These are phyloP conservation scores for Eristalinus aeneus DNA, from an alignment of 2,888 invertebrate genomes.

Conservation along the genomic window DNA sequence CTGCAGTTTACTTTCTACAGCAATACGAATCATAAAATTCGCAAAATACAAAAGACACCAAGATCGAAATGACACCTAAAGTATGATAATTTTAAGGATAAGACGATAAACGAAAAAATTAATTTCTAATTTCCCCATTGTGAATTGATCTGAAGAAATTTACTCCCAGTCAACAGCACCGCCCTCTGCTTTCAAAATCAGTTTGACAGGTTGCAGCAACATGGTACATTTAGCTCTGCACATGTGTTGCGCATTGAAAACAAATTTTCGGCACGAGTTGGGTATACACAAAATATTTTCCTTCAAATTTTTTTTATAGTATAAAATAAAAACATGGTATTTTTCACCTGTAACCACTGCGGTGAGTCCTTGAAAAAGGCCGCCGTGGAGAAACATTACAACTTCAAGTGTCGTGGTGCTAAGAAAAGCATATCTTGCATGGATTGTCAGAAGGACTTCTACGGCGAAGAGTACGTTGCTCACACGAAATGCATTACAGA, in stretches of 20 bases:
- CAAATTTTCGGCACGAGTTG: background rate
- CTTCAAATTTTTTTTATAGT: slow-evolving; percentile 6
- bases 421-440: slow-evolving; percentile 91
- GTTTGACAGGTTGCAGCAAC: background rate
- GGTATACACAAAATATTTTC: slow-evolving; percentile 10
- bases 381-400: slow-evolving; percentile 93
- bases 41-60: no score
- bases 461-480: slow-evolving; percentile 87
- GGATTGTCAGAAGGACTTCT: slow-evolving; percentile 95
- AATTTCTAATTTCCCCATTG: slow-evolving; percentile 5
- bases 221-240: slow-evolving; percentile 15
- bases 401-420: slow-evolving; percentile 84
- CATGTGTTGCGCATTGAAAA: slow-evolving; percentile 53
- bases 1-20: no score
- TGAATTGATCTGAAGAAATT: background rate
- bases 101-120: background rate
- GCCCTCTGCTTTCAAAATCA: slow-evolving; percentile 1
- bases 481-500: slow-evolving; percentile 94
- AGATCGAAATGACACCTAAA: no score
- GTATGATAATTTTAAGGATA: background rate
- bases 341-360: slow-evolving; percentile 95
- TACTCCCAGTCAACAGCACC: background rate
- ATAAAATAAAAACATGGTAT: slow-evolving; percentile 85
- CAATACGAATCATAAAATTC: no score
- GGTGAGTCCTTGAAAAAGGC: slow-evolving; percentile 95